A percentile compares a stretch with the other conserved stretches of the same genome.
Conservation (phyloP, 2,797 vertebrate species). For the Acipenser oxyrinchus region DNA sequence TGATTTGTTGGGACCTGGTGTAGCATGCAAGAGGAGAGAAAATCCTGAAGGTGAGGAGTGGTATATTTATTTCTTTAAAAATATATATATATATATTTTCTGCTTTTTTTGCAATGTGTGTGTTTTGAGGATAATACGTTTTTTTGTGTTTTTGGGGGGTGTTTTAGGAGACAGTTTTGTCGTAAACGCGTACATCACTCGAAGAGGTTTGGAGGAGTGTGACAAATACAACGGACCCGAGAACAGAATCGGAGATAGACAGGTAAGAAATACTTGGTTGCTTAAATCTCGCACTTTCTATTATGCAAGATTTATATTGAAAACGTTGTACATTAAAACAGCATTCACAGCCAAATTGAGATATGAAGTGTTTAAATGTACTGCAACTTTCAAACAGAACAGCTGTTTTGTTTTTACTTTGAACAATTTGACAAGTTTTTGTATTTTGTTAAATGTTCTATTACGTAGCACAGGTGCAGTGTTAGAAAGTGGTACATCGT, state of each 20-base stretch:
- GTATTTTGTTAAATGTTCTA: too few relatives aligned
- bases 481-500: too few relatives aligned
- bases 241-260: slow-evolving; percentile 53
- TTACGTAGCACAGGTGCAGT: too few relatives aligned
- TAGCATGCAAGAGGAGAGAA: slow-evolving; percentile 68
- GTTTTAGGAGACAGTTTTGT: slow-evolving; percentile 70
- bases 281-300: too few relatives aligned
- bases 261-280: slow-evolving; percentile 43
- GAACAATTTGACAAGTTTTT: too few relatives aligned
- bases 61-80: too few relatives aligned
- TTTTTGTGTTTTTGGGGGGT: slow-evolving; percentile 7
- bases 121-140: not conserved
- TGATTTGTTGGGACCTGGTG: slow-evolving; percentile 24
- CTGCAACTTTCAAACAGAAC: too few relatives aligned
- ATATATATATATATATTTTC: not conserved
- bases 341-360: too few relatives aligned
- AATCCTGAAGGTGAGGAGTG: slow-evolving; percentile 72
- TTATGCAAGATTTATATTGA: too few relatives aligned
- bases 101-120: not conserved
- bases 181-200: slow-evolving; percentile 56
- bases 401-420: too few relatives aligned
- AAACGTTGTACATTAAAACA: too few relatives aligned
- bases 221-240: slow-evolving; percentile 53
- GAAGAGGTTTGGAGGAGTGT: slow-evolving; percentile 62
- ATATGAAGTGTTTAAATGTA: too few relatives aligned